These are phyloP conservation scores for Hycleus phaleratus DNA, from an alignment of 1,140 invertebrate genomes.

Conservation along the genomic window DNA sequence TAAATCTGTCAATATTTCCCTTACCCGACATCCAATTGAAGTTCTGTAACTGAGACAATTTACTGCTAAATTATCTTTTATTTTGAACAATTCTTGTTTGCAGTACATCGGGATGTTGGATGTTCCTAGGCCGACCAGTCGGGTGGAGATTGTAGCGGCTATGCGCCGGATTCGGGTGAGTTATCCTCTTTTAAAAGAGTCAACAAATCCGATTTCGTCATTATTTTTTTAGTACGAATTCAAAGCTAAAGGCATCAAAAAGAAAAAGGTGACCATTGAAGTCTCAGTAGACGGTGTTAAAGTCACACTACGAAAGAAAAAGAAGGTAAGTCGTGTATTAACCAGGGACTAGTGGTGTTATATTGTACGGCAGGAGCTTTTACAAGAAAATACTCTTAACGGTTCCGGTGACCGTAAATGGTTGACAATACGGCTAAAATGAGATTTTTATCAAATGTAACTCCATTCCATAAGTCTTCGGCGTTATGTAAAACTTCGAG, in stretches of 20 bases:
- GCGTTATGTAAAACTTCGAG: too few relatives aligned
- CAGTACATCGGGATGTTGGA: slow-evolving; percentile 98
- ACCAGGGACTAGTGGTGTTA: too few relatives aligned
- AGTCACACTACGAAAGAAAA: slow-evolving; percentile 77
- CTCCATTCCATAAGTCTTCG: too few relatives aligned
- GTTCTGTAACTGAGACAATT: neutral
- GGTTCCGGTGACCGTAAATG: slow-evolving; percentile 4
- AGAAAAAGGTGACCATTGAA: slow-evolving; percentile 91
- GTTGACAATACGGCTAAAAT: slow-evolving; percentile 2
- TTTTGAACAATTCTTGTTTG: slow-evolving; percentile 41
- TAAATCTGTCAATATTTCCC: too few relatives aligned
- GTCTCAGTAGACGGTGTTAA: slow-evolving; percentile 92
- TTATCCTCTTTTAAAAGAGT: slow-evolving; percentile 27
- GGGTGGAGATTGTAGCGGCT: slow-evolving; percentile 95
- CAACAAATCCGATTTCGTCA: neutral
- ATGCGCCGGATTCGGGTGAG: slow-evolving; percentile 95
- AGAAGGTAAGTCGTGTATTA: slow-evolving; percentile 42
- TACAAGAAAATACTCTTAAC: slow-evolving; percentile 16
- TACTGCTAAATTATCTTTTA: neutral
- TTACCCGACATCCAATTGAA: neutral
- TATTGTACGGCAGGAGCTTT: slow-evolving; percentile 6
- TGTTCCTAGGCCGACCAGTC: slow-evolving; percentile 87
- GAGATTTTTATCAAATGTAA: slow-evolving; percentile 2
- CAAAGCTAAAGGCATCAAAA: slow-evolving; percentile 95
- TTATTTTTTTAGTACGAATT: slow-evolving; percentile 83